A percentile compares a stretch with the other conserved stretches of the same genome.
Evolutionary conservation across 2,113 vertebrate species (phyloP).

Genomic region (Sporophila hypoxantha): DNA sequence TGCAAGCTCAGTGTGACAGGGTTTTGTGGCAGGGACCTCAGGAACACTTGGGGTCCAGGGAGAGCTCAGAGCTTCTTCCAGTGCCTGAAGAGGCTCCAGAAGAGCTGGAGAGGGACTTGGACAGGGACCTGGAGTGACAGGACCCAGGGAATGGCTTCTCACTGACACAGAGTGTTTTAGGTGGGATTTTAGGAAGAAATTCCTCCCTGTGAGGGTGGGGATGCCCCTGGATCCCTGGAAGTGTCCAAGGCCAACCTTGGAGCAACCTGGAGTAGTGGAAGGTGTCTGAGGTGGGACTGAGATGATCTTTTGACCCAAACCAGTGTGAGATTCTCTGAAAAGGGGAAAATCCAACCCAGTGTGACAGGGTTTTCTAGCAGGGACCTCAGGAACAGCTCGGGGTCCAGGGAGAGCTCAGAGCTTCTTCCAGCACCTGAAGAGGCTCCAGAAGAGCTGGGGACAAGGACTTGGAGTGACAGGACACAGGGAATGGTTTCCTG

Average conservation of each 20-base stretch:
- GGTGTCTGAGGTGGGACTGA: too few relatives aligned
- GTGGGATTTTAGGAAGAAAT: not conserved
- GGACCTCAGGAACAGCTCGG: not conserved
- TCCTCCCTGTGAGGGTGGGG: not conserved
- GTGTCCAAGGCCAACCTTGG: not conserved
- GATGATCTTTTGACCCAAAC: not conserved
- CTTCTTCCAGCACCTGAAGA: not conserved
- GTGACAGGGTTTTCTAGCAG: not conserved
- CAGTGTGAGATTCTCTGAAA: rapidly evolving
- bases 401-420: not conserved
- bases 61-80: not conserved
- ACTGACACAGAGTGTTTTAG: not conserved
- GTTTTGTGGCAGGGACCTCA: not conserved
- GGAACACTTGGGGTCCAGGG: not conserved
- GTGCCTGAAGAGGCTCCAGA: not conserved
- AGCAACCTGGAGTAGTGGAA: rapidly evolving
- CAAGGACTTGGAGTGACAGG: too few relatives aligned
- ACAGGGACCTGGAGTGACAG: not conserved
- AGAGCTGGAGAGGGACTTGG: not conserved
- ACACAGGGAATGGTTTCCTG: too few relatives aligned
- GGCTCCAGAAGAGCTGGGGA: not conserved
- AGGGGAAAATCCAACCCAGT: rapidly evolving
- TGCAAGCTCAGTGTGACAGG: rapidly evolving
- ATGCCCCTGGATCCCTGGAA: not conserved
- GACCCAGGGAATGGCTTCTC: not conserved